Evolutionary conservation across 2,888 invertebrate species (phyloP), one percentile per base, ranked within the genome.

Genomic region (Idaea straminata): DNA sequence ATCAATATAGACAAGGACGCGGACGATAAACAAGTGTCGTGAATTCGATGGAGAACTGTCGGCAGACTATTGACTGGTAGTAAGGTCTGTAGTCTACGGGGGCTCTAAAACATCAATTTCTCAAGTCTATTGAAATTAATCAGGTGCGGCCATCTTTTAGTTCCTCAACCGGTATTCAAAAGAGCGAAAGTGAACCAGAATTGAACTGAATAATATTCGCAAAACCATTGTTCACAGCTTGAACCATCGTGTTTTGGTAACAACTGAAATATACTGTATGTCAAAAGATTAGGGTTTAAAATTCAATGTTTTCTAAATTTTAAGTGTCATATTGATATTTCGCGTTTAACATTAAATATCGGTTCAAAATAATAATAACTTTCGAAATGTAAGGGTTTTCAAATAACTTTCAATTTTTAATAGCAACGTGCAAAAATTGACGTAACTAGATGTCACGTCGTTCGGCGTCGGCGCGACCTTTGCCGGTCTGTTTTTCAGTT

Each of bases 171-270:
- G 69, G 69, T 68, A 69, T 70, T 68, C 61, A 66, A 10, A 25
- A 67, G 61, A 72, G 88, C 88, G 91, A 92, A 92, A 92, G 92
- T 89, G 83, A 83, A 80, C 82, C 81, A 81, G 83, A 80, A 64
- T 35, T 61, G 65, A 79, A 86, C 85, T 80, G 83, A 88, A 89
- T 88, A 86, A 87, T 90, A 86, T 90, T 87, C 83, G 87, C 89
- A 80, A 86, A 82, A 83, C 88, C 86, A 91, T 91, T 88, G 88
- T 88, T 89, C 91, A 77, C 91, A 88, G 91, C 89, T 79, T 83
- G 91, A 84, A 79, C 73, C 73, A 63, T 72, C 72, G 69, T 69
- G 71, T 70, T 74, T 74, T 71, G 74, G 74, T 58, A 4, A 47
- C 10, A 47, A 47, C 47, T 47, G 47, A 47, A 47, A 47, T 47